Base-by-base conservation (phyloP, 2,888 invertebrate species). In the Oligia strigilis region DNA sequence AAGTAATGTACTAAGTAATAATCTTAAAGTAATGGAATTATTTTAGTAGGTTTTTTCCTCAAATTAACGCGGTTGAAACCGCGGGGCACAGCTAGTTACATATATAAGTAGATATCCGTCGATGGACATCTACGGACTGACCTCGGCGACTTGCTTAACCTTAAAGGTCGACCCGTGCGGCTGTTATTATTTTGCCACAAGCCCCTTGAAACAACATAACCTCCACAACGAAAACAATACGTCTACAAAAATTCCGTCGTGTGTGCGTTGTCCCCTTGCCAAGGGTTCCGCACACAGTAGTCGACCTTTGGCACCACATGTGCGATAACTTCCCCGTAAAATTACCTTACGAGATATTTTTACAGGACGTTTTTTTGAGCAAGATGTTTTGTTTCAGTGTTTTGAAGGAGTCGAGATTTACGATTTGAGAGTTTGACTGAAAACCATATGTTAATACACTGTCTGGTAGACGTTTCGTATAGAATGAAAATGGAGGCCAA, bases 301-400 rank as follows among this genome's bases (percentile, higher is more conserved):
- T 75, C 67, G 72, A 75, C 82, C 76, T 82, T 86, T 80, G 86
- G 86, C 88, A 86, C 69, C 74, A 43, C 19, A 29, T 77, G 40
- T 64, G 29, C 14, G 9, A 82, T 78, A 75, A 76, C 75, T 88
- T 78, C 13, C 19, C 9, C 23, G 65, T 75, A 78, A 88, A 85
- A 86, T 86, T 82, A 75, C 76, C 78, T 78, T 88, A 71, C 11
- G 6, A 29, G 23, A 40, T 78, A 23, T 65, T 70, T 87, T 76
- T 65, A 76, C 40, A 36, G 19, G 19, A 60, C 0, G 40, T 55
- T 60, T 72, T 83, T 62, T 43, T 49, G 29, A 29, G 29, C 36
- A 29, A 58, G 49, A 60, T 3, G 0, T 29, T 43, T 8, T 58
- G 43, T 40, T 55, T 23, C 6, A 4, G 9, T 52, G 11, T 66